phyloP scores from a whole-genome alignment of 2,797 vertebrate genomes.

The Crocidura indochinensis region DNA sequence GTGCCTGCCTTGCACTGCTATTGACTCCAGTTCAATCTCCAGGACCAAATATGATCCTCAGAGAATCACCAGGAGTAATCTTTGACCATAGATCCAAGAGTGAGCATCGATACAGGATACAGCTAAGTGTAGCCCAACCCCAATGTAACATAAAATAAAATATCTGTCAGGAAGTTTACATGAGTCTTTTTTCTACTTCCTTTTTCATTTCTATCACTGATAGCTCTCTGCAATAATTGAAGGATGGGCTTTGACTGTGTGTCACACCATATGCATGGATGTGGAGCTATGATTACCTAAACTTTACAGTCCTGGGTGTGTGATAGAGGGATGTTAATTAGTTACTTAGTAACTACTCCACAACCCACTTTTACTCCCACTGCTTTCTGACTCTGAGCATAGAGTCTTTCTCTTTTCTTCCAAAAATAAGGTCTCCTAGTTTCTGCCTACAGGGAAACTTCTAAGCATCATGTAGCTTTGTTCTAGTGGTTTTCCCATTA shows the following conservation, averaged over 20 bases:
- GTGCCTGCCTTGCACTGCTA: no score
- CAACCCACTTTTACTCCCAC: background rate
- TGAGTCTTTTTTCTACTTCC: background rate
- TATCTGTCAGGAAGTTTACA: background rate
- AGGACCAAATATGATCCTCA: no score
- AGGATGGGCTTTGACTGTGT: background rate
- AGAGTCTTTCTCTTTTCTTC: background rate
- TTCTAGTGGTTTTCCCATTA: background rate
- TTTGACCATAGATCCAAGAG: no score
- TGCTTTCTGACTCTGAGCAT: background rate
- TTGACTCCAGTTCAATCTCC: no score
- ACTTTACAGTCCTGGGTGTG: background rate
- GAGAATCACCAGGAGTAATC: no score
- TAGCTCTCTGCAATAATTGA: background rate
- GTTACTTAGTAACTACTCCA: background rate
- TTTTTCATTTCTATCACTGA: slow-evolving; percentile 23
- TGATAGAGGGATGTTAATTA: background rate
- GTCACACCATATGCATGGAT: background rate
- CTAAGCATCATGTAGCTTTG: background rate
- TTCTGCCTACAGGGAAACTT: no score
- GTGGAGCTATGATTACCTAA: background rate
- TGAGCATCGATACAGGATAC: no score
- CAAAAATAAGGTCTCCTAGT: background rate
- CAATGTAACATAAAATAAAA: no score
- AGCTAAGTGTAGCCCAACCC: no score